Conservation (phyloP, 37 sponge, comb jelly and placozoan species). For the Eunapius fragilis region DNA sequence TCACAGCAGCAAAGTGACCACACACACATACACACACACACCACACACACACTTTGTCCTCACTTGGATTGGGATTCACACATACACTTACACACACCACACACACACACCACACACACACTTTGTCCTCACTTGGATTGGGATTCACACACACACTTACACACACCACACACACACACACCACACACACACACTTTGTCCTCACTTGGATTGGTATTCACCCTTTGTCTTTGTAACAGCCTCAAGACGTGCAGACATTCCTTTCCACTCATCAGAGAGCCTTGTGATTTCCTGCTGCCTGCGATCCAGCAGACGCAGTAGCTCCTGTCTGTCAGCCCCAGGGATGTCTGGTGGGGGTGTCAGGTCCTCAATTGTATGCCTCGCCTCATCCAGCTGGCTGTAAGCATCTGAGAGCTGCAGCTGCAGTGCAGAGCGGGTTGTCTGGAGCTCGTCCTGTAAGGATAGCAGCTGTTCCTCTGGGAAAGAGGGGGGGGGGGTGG, state of each 20-base stretch:
- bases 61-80: slow-evolving; percentile 49
- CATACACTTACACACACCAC: not conserved
- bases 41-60: not conserved
- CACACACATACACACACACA: not conserved
- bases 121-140: slow-evolving; percentile 28
- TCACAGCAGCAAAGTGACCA: too few species aligned
- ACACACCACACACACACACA: not conserved
- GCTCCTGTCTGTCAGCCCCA: slow-evolving; percentile 71
- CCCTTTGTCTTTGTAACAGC: slow-evolving; percentile 24
- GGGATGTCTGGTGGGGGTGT: slow-evolving; percentile 60
- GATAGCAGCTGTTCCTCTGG: slow-evolving; percentile 14
- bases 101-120: not conserved
- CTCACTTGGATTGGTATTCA: slow-evolving; percentile 44
- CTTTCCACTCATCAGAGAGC: slow-evolving; percentile 67
- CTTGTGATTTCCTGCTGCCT: slow-evolving; percentile 62
- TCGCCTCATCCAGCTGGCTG: slow-evolving; percentile 19
- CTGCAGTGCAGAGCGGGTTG: not conserved
- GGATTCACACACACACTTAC: slow-evolving; percentile 10
- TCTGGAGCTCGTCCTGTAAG: not conserved
- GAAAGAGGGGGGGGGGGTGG: not conserved
- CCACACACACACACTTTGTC: not conserved
- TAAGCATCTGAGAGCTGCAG: not conserved
- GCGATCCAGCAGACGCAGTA: slow-evolving; percentile 74
- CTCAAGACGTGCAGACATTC: slow-evolving; percentile 47
- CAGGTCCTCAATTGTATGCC: slow-evolving; percentile 40